phyloP scores from a whole-genome alignment of 2,113 vertebrate genomes.

The Osmerus eperlanus region DNA sequence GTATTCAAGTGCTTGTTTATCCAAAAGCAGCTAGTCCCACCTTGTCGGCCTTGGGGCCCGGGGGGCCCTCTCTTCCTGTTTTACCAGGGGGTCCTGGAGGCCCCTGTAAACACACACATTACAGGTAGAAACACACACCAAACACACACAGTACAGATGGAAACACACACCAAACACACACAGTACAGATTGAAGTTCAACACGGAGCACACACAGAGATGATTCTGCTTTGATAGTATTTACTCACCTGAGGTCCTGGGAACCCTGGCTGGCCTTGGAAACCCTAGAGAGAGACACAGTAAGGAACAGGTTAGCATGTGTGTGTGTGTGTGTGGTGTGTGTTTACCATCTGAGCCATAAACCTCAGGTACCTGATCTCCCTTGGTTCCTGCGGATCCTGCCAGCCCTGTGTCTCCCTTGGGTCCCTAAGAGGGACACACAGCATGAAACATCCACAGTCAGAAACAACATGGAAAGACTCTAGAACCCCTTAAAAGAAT shows the following conservation, averaged over 20 bases:
- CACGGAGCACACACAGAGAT: background rate
- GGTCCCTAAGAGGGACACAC: constrained; percentile 72
- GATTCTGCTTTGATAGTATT: background rate
- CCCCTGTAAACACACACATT: constrained; percentile 68
- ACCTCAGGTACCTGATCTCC: constrained; percentile 80
- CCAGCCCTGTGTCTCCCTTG: constrained; percentile 82
- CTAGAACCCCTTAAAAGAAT: background rate
- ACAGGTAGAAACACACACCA: background rate
- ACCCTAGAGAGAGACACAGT: constrained; percentile 70
- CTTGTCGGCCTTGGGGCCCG: constrained; percentile 84
- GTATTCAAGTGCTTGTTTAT: no score
- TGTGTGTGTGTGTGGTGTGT: background rate
- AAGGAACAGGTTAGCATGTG: background rate
- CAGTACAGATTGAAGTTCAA: background rate
- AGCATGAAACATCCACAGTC: background rate
- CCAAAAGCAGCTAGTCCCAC: constrained; percentile 52
- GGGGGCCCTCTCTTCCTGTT: constrained; percentile 74
- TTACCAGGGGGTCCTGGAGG: constrained; percentile 86
- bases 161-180: background rate
- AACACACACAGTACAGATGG: background rate
- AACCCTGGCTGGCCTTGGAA: constrained; percentile 92
- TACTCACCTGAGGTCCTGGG: constrained; percentile 84
- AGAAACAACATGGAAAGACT: constrained; percentile 14
- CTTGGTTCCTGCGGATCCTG: constrained; percentile 79
- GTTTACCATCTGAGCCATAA: background rate